Percentiles rank a stretch among this genome's conserved stretches.
Evolutionary conservation across 1,140 invertebrate species (phyloP).

Genomic region (Drosophila persimilis): DNA sequence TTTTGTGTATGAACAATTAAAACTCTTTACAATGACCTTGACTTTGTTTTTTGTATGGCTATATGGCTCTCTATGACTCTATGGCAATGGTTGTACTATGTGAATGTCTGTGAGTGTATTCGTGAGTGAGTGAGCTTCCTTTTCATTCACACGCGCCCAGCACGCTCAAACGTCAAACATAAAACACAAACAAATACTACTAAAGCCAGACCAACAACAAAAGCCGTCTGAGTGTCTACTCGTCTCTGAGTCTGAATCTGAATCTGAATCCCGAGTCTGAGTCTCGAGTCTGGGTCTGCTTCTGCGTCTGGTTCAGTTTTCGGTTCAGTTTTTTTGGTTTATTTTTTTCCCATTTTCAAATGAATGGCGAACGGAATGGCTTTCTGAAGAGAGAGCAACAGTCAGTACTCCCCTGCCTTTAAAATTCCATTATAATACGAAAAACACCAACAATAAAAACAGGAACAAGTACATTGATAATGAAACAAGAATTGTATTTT

Average conservation of each 20-base stretch:
- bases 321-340: slow-evolving; percentile 37
- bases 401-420: slow-evolving; percentile 5
- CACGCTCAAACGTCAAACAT: slow-evolving; percentile 79
- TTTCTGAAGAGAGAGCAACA: slow-evolving; percentile 47
- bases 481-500: slow-evolving; percentile 60
- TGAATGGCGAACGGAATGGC: slow-evolving; percentile 27
- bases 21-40: slow-evolving; percentile 83
- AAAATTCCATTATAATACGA: slow-evolving; percentile 57
- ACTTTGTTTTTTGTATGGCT: slow-evolving; percentile 75
- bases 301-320: slow-evolving; percentile 27
- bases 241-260: slow-evolving; percentile 56
- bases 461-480: slow-evolving; percentile 63
- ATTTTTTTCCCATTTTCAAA: slow-evolving; percentile 30
- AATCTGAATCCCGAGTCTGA: slow-evolving; percentile 19
- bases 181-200: slow-evolving; percentile 61
- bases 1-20: slow-evolving; percentile 81
- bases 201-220: slow-evolving; percentile 53
- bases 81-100: slow-evolving; percentile 1
- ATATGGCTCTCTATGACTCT: neutral
- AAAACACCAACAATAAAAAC: slow-evolving; percentile 34
- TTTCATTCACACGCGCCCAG: slow-evolving; percentile 79
- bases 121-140: slow-evolving; percentile 68
- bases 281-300: slow-evolving; percentile 3
- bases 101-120: too few relatives aligned
- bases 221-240: slow-evolving; percentile 79